Percentiles rank a stretch among this genome's conserved stretches.
phyloP scores from a whole-genome alignment of 2,113 vertebrate species.

The Elaphurus davidianus region DNA sequence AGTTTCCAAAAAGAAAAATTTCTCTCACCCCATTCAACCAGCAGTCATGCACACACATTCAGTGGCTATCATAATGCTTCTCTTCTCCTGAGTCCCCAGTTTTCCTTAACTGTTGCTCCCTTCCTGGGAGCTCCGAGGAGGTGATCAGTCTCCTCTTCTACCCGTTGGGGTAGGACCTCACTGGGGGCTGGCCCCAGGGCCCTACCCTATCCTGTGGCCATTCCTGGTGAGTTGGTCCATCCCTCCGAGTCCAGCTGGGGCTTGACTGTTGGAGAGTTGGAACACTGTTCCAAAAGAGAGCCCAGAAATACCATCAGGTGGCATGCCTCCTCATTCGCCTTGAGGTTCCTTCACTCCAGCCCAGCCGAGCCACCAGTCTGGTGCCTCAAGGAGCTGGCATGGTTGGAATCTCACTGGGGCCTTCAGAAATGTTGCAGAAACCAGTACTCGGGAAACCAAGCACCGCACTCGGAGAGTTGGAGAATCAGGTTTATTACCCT shows the following conservation, averaged over 20 bases:
- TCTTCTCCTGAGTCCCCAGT: not conserved
- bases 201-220: not conserved
- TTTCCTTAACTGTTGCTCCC: not conserved
- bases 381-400: rapidly evolving
- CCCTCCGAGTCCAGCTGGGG: rapidly evolving
- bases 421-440: not conserved
- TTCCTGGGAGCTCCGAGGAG: not conserved
- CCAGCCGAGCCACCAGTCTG: rapidly evolving
- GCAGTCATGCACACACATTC: not conserved
- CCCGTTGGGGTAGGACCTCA: rapidly evolving
- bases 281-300: rapidly evolving
- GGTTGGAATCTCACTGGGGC: not conserved
- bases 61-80: not conserved
- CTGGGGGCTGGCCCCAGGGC: not conserved
- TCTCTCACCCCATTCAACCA: not conserved
- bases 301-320: rapidly evolving
- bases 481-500: not conserved
- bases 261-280: rapidly evolving
- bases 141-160: not conserved
- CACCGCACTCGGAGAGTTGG: not conserved
- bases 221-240: rapidly evolving
- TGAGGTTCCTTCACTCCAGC: not conserved
- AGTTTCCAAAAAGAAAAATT: not conserved
- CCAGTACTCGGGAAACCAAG: not conserved
- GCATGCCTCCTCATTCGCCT: rapidly evolving